A percentile compares a stretch with the other conserved stretches of the same genome.
Conservation (phyloP, 2,888 invertebrate species). For the Lissonota sp. region DNA sequence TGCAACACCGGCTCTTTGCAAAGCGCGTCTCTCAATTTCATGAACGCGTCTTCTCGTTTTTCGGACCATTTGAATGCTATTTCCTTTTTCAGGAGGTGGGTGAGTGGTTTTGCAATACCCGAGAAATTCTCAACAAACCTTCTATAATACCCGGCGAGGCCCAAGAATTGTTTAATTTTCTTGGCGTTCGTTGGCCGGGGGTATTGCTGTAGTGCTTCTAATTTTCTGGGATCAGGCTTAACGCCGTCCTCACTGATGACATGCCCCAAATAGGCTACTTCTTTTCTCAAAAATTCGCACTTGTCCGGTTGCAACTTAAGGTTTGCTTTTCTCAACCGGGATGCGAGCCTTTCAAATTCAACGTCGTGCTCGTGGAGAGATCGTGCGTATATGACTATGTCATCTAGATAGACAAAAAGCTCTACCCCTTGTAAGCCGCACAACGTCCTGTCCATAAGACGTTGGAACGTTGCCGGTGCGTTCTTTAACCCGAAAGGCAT, state of each 20-base stretch:
- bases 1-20: conserved; percentile 63
- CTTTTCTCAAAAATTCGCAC: conserved; percentile 70
- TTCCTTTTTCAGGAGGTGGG: conserved; percentile 42
- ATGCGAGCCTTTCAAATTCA: conserved; percentile 58
- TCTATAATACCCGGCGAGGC: conserved; percentile 75
- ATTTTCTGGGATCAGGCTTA: conserved; percentile 68
- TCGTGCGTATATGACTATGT: conserved; percentile 61
- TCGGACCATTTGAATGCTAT: conserved; percentile 38
- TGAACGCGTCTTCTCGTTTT: conserved; percentile 54
- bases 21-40: conserved; percentile 52
- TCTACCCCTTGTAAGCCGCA: conserved; percentile 67
- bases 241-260: conserved; percentile 71
- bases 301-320: conserved; percentile 67
- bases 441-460: conserved; percentile 74
- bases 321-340: conserved; percentile 58
- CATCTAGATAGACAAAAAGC: conserved; percentile 66
- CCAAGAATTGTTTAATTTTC: conserved; percentile 72
- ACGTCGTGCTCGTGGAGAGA: conserved; percentile 56
- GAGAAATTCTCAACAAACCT: conserved; percentile 73
- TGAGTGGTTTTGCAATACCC: conserved; percentile 50
- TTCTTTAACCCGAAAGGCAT: background rate
- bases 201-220: conserved; percentile 65
- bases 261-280: conserved; percentile 72
- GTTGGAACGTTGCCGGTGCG: conserved; percentile 75
- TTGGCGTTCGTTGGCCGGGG: conserved; percentile 62